phyloP scores from a whole-genome alignment of 2,113 vertebrate genomes.

The Seriola aureovittata region DNA sequence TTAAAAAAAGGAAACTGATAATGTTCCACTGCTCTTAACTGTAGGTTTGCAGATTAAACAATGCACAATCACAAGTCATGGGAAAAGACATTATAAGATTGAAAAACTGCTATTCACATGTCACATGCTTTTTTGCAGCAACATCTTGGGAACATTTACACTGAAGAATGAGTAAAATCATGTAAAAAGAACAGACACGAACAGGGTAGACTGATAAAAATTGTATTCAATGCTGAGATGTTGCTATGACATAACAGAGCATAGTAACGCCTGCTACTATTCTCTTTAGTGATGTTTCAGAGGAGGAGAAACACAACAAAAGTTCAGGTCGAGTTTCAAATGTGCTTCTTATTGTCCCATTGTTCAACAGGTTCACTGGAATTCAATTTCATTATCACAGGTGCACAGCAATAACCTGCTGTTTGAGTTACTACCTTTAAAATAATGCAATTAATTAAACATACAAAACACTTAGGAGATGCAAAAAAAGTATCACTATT shows the following conservation, averaged over 20 bases:
- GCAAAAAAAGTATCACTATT: too few relatives aligned
- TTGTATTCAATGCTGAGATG: background rate
- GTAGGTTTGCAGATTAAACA: too few relatives aligned
- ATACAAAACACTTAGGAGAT: too few relatives aligned
- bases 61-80: background rate
- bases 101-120: too few relatives aligned
- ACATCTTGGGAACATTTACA: background rate
- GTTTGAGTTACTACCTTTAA: too few relatives aligned
- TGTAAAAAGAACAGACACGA: too few relatives aligned
- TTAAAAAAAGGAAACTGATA: too few relatives aligned
- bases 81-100: background rate
- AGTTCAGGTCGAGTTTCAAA: background rate
- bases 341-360: too few relatives aligned
- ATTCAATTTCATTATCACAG: background rate
- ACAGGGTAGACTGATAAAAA: too few relatives aligned
- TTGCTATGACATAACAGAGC: background rate
- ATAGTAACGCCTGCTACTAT: background rate
- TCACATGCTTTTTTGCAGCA: background rate
- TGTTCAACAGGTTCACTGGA: background rate
- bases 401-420: too few relatives aligned
- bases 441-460: too few relatives aligned
- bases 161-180: background rate
- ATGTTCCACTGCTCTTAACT: too few relatives aligned
- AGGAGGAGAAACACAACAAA: background rate
- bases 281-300: background rate